Base-by-base conservation (phyloP, 2,888 invertebrate genomes). In the Chloromyia formosa region DNA sequence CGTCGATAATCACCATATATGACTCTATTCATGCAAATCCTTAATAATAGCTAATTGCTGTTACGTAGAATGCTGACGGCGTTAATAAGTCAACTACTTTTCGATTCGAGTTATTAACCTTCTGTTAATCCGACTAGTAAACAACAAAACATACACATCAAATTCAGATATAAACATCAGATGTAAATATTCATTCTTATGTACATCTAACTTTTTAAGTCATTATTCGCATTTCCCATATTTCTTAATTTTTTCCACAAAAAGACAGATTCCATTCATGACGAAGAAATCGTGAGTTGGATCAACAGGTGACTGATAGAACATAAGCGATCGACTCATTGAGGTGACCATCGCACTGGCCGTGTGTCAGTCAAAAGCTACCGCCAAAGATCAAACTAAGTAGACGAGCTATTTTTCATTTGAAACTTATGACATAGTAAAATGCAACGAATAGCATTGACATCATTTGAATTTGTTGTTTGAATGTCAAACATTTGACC, bases 401-500 rank as follows among this genome's bases (percentile, higher is more conserved):
- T 56, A 4, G 56, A 56, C 56, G 10, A 56, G 53, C 53, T 56
- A 18, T 20, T 56, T 56, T 16, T 35, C n/a, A 64, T 64, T 42
- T n/a, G 22, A 18, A 18, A 35, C 27, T 64, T 40, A 64, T 64
- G 64, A 64, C 64, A 64, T 35, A 56, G 16, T 20, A 64, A 64
- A 35, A 64, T 64, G n/a, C 64, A n/a, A 22, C 42, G 14, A 66
- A 42, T 22, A 45, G 42, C 66, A 66, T 66, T 66, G 66, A 66
- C 66, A 66, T 66, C 20, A 66, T 66, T 66, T 66, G 22, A 66
- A 66, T 66, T 66, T 18, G 27, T 18, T n/a, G 27, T 56, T 56
- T 56, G 56, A 56, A 56, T 56, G 56, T 18, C 56, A 56, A 56
- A n/a, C 56, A 18, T 56, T 56, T 56, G 56, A 18, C 22, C 10